A percentile compares a stretch with the other conserved stretches of the same genome.
These are phyloP conservation scores for Elaphurus davidianus DNA, from an alignment of 2,113 vertebrate genomes.

Conservation along the genomic window DNA sequence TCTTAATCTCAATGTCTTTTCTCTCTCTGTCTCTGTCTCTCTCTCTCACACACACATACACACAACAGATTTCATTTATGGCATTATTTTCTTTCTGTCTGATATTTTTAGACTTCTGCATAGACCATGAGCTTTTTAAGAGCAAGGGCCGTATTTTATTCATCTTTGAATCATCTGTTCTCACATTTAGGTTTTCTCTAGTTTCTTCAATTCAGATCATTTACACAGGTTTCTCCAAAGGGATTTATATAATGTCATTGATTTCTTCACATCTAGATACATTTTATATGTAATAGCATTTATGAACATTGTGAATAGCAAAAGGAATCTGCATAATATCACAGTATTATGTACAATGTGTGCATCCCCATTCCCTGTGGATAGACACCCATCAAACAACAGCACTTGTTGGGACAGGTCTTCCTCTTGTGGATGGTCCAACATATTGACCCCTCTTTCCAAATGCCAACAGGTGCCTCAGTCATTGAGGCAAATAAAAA, in stretches of 20 bases:
- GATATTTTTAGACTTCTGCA: not conserved
- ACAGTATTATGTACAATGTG: not conserved
- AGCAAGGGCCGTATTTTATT: not conserved
- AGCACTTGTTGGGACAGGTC: not conserved
- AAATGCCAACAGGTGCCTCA: not conserved
- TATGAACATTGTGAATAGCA: not conserved
- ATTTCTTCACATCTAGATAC: not conserved
- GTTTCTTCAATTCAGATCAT: not conserved
- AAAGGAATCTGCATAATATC: not conserved
- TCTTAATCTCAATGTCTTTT: not conserved
- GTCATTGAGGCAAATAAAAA: not conserved
- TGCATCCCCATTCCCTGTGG: not conserved
- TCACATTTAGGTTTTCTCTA: not conserved
- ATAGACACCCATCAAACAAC: no score
- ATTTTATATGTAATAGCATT: not conserved
- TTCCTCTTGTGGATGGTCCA: not conserved
- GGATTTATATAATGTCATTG: not conserved
- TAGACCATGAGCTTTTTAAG: not conserved
- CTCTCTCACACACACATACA: not conserved
- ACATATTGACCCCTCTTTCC: not conserved
- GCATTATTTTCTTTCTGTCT: not conserved
- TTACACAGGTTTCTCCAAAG: not conserved
- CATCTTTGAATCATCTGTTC: not conserved
- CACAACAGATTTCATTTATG: not conserved
- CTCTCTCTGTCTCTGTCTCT: fast-evolving